Conservation (phyloP, 2,797 vertebrate genomes). For the Eutrigla gurnardus region DNA sequence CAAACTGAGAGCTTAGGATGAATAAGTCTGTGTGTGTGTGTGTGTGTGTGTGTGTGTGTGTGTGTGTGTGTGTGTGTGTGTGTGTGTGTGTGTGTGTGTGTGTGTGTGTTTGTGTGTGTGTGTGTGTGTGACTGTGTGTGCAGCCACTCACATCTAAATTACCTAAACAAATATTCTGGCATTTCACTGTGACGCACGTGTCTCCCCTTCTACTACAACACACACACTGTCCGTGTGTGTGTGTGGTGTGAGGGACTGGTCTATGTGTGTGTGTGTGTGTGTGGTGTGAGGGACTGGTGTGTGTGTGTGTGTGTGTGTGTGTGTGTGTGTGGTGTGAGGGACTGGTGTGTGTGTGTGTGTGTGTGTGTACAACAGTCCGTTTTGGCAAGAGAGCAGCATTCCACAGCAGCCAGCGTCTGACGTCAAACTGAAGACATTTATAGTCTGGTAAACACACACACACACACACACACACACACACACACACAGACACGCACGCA, state of each 20-base stretch:
- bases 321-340: conserved; percentile 29
- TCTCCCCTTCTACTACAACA: conserved; percentile 74
- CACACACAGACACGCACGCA: conserved; percentile 40
- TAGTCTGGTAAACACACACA: conserved; percentile 79
- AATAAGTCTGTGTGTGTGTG: conserved; percentile 40
- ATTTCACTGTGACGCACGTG: conserved; percentile 78
- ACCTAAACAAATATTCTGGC: conserved; percentile 81
- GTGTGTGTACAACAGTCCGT: conserved; percentile 62
- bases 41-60: conserved; percentile 29
- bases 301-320: conserved; percentile 61
- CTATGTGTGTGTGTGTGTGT: conserved; percentile 55
- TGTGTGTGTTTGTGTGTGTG: conserved; percentile 30
- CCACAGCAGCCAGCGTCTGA: conserved; percentile 80
- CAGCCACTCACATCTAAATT: conserved; percentile 68
- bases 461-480: conserved; percentile 38
- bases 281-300: conserved; percentile 57
- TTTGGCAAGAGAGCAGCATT: conserved; percentile 77
- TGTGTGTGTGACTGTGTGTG: conserved; percentile 19
- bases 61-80: conserved; percentile 28
- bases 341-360: conserved; percentile 40
- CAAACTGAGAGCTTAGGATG: conserved; percentile 30
- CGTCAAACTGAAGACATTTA: conserved; percentile 82
- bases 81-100: conserved; percentile 28
- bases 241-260: conserved; percentile 30
- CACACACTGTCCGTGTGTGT: conserved; percentile 63